Base-by-base conservation (phyloP, 2,797 vertebrate genomes). In the Phoxinus dragarum region DNA sequence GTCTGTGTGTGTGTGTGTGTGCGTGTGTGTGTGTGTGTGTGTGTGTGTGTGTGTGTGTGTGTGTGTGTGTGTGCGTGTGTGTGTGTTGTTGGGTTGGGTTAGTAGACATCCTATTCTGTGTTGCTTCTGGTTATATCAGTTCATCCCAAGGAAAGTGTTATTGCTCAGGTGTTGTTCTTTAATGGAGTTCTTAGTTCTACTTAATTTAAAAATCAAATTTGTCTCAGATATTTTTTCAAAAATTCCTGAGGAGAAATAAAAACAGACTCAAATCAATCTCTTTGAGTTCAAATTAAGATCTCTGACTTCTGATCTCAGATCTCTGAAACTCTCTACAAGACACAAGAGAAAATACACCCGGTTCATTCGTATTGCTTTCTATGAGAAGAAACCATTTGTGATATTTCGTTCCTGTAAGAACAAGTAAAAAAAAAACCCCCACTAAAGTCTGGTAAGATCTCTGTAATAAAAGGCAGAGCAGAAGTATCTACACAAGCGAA, bases 121-220 rank as follows among this genome's bases (percentile, higher is more conserved):
- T 44, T 66, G 59, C 16, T 79, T 47, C n/a, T 47, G 16, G 31
- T 79, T 79, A 10, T 31, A 19, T 49, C 3, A 27, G 12, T 74
- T 52, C 27, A 66, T 66, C 31, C 27, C 61, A 66, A 66, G 6
- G 61, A 49, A 49, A 49, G 31, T 11, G 8, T 19, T 49, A 31
- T 73, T 73, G n/a, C 42, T 73, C 42, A 49, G n/a, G 31, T 16
- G n/a, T 49, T 73, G 14, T 4, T 73, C 71, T 49, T 73, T 73
- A 9, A 73, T n/a, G 10, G 14, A 49, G 47, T 49, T 49, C 47
- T 49, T 14, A 16, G 14, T 49, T 49, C 47, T 16, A 14, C 14
- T 49, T 49, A 49, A 49, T 16, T 49, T 49, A 16, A 49, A 49
- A 16, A 49, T 49, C 14, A 16, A 16, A 49, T 49, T 1, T 49